Conservation (phyloP, 2,888 invertebrate species). For the Stictocephala bisonia region DNA sequence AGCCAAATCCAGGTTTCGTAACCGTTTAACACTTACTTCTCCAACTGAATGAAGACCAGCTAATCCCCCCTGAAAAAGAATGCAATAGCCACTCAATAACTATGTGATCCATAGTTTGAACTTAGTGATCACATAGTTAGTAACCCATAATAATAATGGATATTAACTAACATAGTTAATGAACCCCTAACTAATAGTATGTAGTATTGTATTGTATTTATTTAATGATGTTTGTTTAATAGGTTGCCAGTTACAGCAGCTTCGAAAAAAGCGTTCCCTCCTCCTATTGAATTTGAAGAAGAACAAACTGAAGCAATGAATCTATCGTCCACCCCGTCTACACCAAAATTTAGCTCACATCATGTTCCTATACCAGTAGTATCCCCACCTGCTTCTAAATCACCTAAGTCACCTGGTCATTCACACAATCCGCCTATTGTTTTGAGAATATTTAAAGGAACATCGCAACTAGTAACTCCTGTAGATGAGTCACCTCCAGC, state of each 20-base stretch:
- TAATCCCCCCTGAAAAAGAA: too few species aligned
- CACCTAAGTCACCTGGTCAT: conserved; percentile 43
- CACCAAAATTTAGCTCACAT: conserved; percentile 41
- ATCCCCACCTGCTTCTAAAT: conserved; percentile 59
- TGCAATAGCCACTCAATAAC: too few species aligned
- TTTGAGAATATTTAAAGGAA: conserved; percentile 85
- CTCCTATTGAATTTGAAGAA: conserved; percentile 65
- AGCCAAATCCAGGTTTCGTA: too few species aligned
- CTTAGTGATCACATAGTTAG: too few species aligned
- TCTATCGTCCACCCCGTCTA: conserved; percentile 47
- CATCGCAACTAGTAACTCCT: conserved; percentile 61
- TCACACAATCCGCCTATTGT: conserved; percentile 81
- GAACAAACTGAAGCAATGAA: conserved; percentile 62
- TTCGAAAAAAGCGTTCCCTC: conserved; percentile 57
- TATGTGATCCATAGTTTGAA: too few species aligned
- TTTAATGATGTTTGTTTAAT: conserved; percentile 7
- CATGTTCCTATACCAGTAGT: conserved; percentile 39
- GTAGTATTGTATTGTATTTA: too few species aligned
- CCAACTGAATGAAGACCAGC: too few species aligned
- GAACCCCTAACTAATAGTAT: neutral
- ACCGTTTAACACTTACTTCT: too few species aligned
- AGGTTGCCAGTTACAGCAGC: conserved; percentile 56
- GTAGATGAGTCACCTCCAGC: conserved; percentile 48
- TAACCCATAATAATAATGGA: too few species aligned
- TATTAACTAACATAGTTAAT: too few species aligned